Base-by-base conservation (phyloP, 1,140 invertebrate species). In the Drosophila melanogaster region DNA sequence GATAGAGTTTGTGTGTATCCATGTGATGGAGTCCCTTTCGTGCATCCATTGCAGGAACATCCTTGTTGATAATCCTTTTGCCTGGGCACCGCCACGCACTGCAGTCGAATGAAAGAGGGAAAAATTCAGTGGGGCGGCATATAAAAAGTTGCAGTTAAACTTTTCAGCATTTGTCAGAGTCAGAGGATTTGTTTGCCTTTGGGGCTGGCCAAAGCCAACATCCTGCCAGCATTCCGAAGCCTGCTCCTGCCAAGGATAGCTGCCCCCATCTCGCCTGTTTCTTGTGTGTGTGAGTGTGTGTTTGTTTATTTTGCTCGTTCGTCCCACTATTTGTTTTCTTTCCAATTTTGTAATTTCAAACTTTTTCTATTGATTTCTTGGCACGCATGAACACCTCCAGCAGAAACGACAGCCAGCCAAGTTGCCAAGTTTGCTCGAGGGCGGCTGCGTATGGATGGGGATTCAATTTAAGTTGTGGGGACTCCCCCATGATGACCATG, bases 321-420 rank as follows among this genome's bases (percentile, higher is more conserved):
- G 71, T 62, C 76, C 76, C 83, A 89, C 83, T 87, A 89, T 89
- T 87, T 87, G 83, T 87, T 87, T 87, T 87, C 83, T 87, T 87
- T 87, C 84, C 83, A 87, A 87, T 87, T 87, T 89, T 87, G 84
- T 87, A 87, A 87, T 87, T 87, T 87, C 83, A 87, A 87, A 87
- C 51, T 87, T 87, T 87, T 87, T 87, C 83, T 89, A 87, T 87
- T 87, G 83, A 87, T 87, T 87, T 67, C 83, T 72, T 89, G 76
- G 83, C 83, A 87, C 83, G 83, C 83, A 87, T 87, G 83, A 87
- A 89, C 83, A 87, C 83, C 83, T 87, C 89, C 76, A 87, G 84
- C 84, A 85, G 77, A 59, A 79, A 51, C 77, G 81, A 86, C 84
- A 87, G 84, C 71, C 67, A 79, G 69, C 54, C 83, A 78, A 87